Base-by-base conservation (phyloP, 2,888 invertebrate species). In the Notocelia uddmanniana region DNA sequence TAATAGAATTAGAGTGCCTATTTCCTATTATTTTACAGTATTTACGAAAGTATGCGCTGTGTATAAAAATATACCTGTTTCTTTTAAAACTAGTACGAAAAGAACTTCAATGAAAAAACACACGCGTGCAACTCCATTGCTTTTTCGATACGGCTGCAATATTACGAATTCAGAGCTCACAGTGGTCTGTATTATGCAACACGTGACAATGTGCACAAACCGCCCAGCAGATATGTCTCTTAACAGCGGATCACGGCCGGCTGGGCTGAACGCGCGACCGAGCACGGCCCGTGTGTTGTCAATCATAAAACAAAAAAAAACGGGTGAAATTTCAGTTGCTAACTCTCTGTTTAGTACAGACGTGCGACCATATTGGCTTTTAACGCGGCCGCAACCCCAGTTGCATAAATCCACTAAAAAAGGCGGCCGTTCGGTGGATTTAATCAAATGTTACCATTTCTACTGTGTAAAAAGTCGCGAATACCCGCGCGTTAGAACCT, bases 291-390 rank as follows among this genome's bases (percentile, higher is more conserved):
- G 91, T 92, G 92, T 91, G 89, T 90, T 91, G 92, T 92, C 92
- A 92, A 92, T 93, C 92, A 93, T 92, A 92, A 92, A 93, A 89
- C 86, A 85, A 85, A 88, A 90, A n/a, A 89, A 88, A 86, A 80
- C 82, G 81, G 82, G 79, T 84, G 80, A 87, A 90, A 89, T 88
- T 86, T 89, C 85, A 87, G 79, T 80, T 86, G 87, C 86, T 88
- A 87, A 87, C 87, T 86, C 86, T 80, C 83, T 88, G 82, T 89
- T 89, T 89, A 90, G 87, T 83, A 79, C 81, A 81, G 80, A 83
- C 80, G 74, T 81, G 76, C 78, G 77, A 79, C 73, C 74, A 80
- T 76, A 76, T 79, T 83, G 79, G 82, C 74, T 81, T 80, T 77
- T 80, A 75, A 71, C 73, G 68, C 80, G 83, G 75, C 66, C 60